phyloP scores from a whole-genome alignment of 2,113 vertebrate genomes.

The Platichthys flesus region DNA sequence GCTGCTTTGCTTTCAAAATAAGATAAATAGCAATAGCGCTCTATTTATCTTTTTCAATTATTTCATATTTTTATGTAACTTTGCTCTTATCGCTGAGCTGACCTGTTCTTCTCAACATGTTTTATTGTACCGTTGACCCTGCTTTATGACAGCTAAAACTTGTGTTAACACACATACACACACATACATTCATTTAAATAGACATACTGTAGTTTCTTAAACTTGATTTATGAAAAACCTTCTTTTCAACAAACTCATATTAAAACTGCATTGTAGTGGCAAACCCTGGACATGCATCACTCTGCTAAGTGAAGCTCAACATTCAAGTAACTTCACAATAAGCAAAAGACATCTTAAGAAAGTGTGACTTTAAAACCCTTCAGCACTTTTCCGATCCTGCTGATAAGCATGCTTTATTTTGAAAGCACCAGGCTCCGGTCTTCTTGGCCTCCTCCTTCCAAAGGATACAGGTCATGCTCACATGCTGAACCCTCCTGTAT shows the following conservation, averaged over 20 bases:
- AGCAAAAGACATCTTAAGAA: not conserved
- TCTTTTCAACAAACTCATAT: not conserved
- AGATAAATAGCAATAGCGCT: not conserved
- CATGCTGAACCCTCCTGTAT: not conserved
- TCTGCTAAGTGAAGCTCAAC: not conserved
- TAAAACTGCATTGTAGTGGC: not conserved
- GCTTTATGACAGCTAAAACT: too few species aligned
- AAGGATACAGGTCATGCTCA: not conserved
- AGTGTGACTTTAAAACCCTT: not conserved
- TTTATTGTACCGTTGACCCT: too few species aligned
- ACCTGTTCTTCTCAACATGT: too few species aligned
- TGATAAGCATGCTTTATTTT: constrained; percentile 5
- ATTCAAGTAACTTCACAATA: too few species aligned
- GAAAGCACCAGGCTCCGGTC: not conserved
- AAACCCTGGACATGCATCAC: not conserved
- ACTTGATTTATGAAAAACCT: too few species aligned
- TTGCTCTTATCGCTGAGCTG: too few species aligned
- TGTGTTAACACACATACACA: too few species aligned
- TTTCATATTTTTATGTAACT: too few species aligned
- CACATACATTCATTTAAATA: too few species aligned
- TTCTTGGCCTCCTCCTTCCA: not conserved
- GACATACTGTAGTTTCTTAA: too few species aligned
- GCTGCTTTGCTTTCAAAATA: constrained; percentile 29
- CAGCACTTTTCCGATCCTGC: not conserved
- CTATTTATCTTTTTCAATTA: too few species aligned